A percentile compares a stretch with the other conserved stretches of the same genome.
phyloP scores from a whole-genome alignment of 2,797 vertebrate species.

The Fringilla coelebs region DNA sequence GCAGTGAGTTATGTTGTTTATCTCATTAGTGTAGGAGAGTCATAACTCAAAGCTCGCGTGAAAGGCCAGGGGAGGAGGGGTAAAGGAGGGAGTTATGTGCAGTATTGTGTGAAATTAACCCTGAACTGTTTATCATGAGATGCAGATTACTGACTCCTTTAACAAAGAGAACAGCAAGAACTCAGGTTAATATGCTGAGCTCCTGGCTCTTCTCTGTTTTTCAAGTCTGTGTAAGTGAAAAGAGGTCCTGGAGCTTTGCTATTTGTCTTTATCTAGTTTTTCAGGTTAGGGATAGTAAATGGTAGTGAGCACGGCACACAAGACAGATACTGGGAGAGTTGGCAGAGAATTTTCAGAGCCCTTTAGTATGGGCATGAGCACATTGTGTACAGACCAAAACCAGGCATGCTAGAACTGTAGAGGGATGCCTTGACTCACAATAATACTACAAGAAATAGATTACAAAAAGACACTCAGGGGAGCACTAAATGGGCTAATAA shows the following conservation, averaged over 20 bases:
- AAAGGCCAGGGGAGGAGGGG: constrained; percentile 28
- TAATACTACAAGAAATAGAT: constrained; percentile 5
- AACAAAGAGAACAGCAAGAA: constrained; percentile 27
- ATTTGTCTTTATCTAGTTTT: neutral
- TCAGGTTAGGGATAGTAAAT: neutral
- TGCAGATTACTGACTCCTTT: constrained; percentile 39
- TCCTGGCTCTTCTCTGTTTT: neutral
- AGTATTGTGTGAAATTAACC: constrained; percentile 71
- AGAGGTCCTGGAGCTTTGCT: neutral
- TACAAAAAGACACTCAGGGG: neutral
- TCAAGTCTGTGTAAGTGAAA: neutral
- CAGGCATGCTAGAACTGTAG: neutral
- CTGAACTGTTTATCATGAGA: constrained; percentile 49
- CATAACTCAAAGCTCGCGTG: constrained; percentile 71
- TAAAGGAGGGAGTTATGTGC: constrained; percentile 53
- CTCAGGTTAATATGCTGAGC: neutral
- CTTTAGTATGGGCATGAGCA: neutral
- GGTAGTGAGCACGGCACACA: neutral
- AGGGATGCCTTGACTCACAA: neutral
- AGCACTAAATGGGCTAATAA: constrained; percentile 32
- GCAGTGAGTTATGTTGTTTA: constrained; percentile 76
- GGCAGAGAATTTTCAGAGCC: neutral
- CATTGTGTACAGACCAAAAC: neutral
- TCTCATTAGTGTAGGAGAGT: constrained; percentile 76
- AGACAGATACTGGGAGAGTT: neutral